A percentile compares a stretch with the other conserved stretches of the same genome.
These are phyloP conservation scores for Ferdinandea cuprea DNA, from an alignment of 2,888 invertebrate genomes.

Conservation along the genomic window DNA sequence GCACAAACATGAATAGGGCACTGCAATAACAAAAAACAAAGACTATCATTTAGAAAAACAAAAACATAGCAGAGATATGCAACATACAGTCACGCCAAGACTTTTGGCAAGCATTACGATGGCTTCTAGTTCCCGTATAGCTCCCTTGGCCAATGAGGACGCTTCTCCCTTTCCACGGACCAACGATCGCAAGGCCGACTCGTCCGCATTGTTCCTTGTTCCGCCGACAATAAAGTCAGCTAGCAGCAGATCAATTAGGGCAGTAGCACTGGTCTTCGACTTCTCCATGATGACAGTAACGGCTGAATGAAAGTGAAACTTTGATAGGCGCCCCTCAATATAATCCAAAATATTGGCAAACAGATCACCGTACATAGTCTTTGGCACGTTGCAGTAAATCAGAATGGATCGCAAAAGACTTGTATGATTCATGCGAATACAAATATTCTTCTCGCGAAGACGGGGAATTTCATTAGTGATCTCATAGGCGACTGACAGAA, in stretches of 20 bases:
- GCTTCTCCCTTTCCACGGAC: conserved; percentile 89
- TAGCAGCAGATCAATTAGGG: conserved; percentile 80
- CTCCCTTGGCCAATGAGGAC: conserved; percentile 87
- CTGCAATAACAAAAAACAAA: conserved; percentile 81
- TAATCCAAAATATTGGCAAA: conserved; percentile 80
- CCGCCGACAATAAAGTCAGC: conserved; percentile 80
- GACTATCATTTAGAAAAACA: too few relatives aligned
- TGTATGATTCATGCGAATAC: conserved; percentile 91
- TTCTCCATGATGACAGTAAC: conserved; percentile 86
- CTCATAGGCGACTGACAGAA: conserved; percentile 90
- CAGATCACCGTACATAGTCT: conserved; percentile 84
- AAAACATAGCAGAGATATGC: conserved; percentile 78
- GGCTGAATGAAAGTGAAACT: conserved; percentile 89
- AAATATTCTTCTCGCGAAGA: conserved; percentile 86
- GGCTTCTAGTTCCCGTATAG: conserved; percentile 89
- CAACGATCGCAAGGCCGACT: conserved; percentile 84
- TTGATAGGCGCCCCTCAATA: conserved; percentile 86
- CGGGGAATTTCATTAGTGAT: conserved; percentile 88
- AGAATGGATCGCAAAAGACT: conserved; percentile 90
- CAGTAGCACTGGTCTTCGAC: conserved; percentile 81
- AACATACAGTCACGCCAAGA: conserved; percentile 89
- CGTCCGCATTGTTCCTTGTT: conserved; percentile 79
- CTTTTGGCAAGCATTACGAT: conserved; percentile 88
- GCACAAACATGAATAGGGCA: conserved; percentile 84
- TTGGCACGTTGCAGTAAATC: conserved; percentile 90